Evolutionary conservation across 2,113 vertebrate genomes (phyloP), one percentile per base, ranked within the genome.

Genomic region (Seriola quinqueradiata): DNA sequence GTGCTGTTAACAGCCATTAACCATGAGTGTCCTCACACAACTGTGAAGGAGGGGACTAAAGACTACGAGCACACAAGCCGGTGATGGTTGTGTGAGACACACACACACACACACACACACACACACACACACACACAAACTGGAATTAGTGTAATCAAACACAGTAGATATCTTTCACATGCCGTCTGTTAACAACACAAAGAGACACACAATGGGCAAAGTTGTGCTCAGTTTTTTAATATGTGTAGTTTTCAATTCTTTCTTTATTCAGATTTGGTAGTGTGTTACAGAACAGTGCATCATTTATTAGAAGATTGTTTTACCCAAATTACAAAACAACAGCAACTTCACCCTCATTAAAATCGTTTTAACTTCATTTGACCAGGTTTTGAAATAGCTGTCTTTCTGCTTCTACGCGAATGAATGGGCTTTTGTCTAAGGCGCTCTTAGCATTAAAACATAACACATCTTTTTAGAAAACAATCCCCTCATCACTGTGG

Each of bases 1-100:
- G 96, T 96, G 96, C 96, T 95, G 96, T 95, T 96, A 96, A 95
- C 95, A 96, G 93, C 97, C 96, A 95, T 97, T 97, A 97, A 96
- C 93, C 93, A 95, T 88, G 95, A 96, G 96, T 96, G 96, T 96
- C 95, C 84, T 91, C 92, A 90, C 95, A 96, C 96, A 96, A 97
- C 96, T 96, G 96, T 96, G 96, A 96, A 93, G 81, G 94, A 90
- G 91, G 94, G 94, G 95, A 97, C 96, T 28, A 96, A 97, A 97
- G 82, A 60, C 66, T 16, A 59, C 61, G 17, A 70, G 80, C 83
- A 83, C 85, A 73, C 75, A 82, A 70, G 71, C 71, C 69, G 19
- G 59, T 12, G 48, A 66, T 25, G 75, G 32, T 42, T 32, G 64
- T 83, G 66, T 42, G 79, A 87, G 69, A 87, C 63, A 71, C 23